Percentiles rank a stretch among this genome's conserved stretches.
phyloP scores from a whole-genome alignment of 1,140 invertebrate species.

The Pogonognathellus flavescens region DNA sequence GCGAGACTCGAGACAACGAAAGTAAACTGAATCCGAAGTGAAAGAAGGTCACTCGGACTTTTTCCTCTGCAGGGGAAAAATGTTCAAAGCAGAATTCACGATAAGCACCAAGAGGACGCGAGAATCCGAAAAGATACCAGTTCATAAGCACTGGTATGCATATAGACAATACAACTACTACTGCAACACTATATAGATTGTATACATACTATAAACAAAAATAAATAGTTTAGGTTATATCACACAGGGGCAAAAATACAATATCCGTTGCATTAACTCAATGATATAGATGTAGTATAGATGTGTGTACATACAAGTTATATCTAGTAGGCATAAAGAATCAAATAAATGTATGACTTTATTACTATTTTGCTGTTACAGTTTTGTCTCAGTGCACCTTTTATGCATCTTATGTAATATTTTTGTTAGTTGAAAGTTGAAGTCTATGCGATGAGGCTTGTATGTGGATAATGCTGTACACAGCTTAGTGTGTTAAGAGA shows the following conservation, averaged over 20 bases:
- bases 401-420: too few relatives aligned
- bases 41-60: conserved; percentile 45
- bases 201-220: not conserved
- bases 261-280: not conserved
- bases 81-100: conserved; percentile 25
- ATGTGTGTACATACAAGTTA: too few relatives aligned
- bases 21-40: not conserved
- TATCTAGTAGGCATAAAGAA: too few relatives aligned
- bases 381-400: too few relatives aligned
- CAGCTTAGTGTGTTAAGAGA: too few relatives aligned
- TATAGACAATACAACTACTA: conserved; percentile 10
- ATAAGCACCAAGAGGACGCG: conserved; percentile 5
- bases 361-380: too few relatives aligned
- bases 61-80: conserved; percentile 36
- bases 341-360: too few relatives aligned
- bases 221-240: not conserved
- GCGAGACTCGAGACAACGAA: not conserved
- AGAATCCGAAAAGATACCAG: not conserved
- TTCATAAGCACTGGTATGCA: not conserved
- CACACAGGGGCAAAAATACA: not conserved
- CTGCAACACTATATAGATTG: not conserved
- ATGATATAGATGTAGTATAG: too few relatives aligned
- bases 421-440: too few relatives aligned
- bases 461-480: too few relatives aligned
- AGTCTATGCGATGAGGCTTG: too few relatives aligned